Base-by-base conservation (phyloP, 2,113 vertebrate genomes). In the Sula dactylatra region DNA sequence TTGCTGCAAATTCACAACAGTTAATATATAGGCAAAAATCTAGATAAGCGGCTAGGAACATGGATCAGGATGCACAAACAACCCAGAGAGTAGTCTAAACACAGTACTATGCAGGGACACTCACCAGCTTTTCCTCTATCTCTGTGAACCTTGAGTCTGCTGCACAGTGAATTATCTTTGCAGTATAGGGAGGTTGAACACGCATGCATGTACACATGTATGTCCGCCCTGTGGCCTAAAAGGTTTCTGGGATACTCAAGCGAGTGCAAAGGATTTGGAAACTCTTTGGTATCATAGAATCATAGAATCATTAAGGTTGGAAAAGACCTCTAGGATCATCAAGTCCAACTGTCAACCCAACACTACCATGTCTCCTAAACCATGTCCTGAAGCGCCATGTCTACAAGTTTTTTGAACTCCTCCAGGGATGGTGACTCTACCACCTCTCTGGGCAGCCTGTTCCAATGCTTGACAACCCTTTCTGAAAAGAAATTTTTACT, bases 161-260 rank as follows among this genome's bases (percentile, higher is more conserved):
- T 76, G 40, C 44, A 32, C 6, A 32, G 10, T 26, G 40, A 85
- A 34, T 67, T 70, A 34, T 10, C 29, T 55, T 92, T 70, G 40
- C 7, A 15, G 12, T 5, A 12, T 9, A 34, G 24, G 31, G 40
- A 40, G 18, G 2, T 7, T 65, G 16, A 86, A 7, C 17, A 38
- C 0, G 0, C 15, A 8, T 17, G 34, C 7, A 16, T 17, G 4
- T 24, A 36, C 19, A 21, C 16, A 13, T 29, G 16, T 44, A 49
- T 18, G 15, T 54, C 45, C 54, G n/a, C 13, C 18, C 27, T 71
- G 11, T 10, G 40, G 42, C 27, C 36, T 38, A 32, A 62, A 56
- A 67, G 31, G 13, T 50, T 25, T 19, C 49, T 52, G 34, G 32
- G 27, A 40, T 62, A 25, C 61, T 52, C 61, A 66, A 40, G 20